phyloP scores from a whole-genome alignment of 1,140 invertebrate species.

The Penaeus vannamei region DNA sequence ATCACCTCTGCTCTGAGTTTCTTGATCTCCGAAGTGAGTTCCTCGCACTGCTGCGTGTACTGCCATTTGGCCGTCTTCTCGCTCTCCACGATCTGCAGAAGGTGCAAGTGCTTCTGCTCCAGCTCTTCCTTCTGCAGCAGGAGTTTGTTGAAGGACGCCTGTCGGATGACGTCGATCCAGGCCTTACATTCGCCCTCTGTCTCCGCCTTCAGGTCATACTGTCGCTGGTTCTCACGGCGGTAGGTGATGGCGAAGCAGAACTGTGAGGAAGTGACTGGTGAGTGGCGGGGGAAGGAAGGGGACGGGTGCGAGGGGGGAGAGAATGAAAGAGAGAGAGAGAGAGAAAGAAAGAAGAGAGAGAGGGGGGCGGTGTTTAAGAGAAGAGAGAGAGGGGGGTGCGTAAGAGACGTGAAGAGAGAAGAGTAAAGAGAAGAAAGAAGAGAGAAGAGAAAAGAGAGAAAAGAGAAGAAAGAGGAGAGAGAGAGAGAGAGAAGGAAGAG shows the following conservation, averaged over 20 bases:
- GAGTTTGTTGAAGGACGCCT: constrained; percentile 94
- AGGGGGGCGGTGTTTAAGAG: too few species aligned
- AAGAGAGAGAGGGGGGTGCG: not conserved
- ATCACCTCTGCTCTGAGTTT: constrained; percentile 89
- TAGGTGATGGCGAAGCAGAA: constrained; percentile 92
- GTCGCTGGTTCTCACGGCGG: constrained; percentile 86
- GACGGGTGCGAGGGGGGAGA: not conserved
- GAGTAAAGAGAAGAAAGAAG: not conserved
- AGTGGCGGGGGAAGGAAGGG: not conserved
- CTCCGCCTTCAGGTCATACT: constrained; percentile 88
- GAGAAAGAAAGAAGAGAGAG: too few species aligned
- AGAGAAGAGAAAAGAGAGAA: not conserved
- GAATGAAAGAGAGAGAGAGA: not conserved
- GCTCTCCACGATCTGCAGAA: constrained; percentile 92
- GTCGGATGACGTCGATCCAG: constrained; percentile 91
- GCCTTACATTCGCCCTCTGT: constrained; percentile 88
- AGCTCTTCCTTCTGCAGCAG: constrained; percentile 92
- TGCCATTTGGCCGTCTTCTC: constrained; percentile 95
- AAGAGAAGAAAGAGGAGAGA: too few species aligned
- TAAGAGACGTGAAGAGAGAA: not conserved
- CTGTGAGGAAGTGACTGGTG: constrained; percentile 75
- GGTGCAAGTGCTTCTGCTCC: constrained; percentile 93
- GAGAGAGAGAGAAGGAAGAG: too few species aligned
- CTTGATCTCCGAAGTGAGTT: constrained; percentile 89
- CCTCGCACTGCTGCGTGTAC: constrained; percentile 93